phyloP scores from a whole-genome alignment of 1,140 invertebrate genomes.

The Harpegnathos saltator region DNA sequence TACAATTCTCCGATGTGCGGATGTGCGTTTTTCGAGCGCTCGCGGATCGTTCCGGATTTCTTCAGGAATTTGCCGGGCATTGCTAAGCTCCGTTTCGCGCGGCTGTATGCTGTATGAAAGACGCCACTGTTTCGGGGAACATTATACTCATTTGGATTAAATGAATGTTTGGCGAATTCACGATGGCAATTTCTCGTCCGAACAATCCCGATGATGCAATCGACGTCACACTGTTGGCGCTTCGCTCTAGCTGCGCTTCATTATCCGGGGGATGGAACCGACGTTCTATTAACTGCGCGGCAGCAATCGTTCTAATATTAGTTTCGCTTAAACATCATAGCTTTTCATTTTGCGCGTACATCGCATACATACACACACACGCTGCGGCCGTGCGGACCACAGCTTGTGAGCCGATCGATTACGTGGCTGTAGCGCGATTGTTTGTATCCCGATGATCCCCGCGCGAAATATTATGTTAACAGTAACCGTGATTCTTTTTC shows the following conservation, averaged over 20 bases:
- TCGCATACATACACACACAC: not conserved
- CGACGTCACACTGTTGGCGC: slow-evolving; percentile 38
- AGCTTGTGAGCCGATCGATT: slow-evolving; percentile 19
- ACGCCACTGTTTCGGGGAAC: not conserved
- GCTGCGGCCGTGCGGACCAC: not conserved
- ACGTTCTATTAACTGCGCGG: slow-evolving; percentile 56
- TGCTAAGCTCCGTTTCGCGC: not conserved
- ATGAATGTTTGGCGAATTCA: slow-evolving; percentile 20
- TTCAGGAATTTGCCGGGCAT: not conserved
- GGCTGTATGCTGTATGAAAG: not conserved
- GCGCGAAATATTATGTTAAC: slow-evolving; percentile 5
- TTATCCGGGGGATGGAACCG: slow-evolving; percentile 43
- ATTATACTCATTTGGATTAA: slow-evolving; percentile 26
- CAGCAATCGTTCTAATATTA: slow-evolving; percentile 58
- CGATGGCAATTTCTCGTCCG: slow-evolving; percentile 50
- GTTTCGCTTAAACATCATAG: slow-evolving; percentile 59
- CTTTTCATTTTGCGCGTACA: slow-evolving; percentile 44
- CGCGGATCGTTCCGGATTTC: not conserved
- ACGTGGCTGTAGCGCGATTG: not conserved
- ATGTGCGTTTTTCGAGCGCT: no score
- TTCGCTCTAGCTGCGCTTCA: slow-evolving; percentile 45
- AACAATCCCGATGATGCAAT: slow-evolving; percentile 50
- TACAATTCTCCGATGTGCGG: not conserved
- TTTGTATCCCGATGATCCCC: slow-evolving; percentile 11
- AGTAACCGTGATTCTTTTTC: not conserved